These are phyloP conservation scores for Fregata magnificens DNA, from an alignment of 2,113 vertebrate species.

Conservation along the genomic window DNA sequence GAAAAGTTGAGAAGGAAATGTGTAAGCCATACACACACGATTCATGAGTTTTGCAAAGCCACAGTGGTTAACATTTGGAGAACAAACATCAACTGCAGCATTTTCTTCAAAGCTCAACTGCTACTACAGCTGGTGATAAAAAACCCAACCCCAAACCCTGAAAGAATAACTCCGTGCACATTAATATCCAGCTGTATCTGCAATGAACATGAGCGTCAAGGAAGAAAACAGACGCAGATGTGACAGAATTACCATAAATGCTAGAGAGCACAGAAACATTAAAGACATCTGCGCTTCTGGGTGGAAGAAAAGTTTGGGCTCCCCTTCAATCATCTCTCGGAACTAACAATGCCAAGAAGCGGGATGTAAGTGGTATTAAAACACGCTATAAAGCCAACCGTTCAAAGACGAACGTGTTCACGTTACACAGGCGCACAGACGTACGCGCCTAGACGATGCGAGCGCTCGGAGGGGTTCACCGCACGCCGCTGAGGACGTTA, in stretches of 20 bases:
- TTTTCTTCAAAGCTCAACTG: not conserved
- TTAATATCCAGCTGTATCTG: not conserved
- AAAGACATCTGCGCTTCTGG: not conserved
- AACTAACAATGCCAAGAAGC: not conserved
- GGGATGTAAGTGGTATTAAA: accelerated
- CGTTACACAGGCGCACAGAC: not conserved
- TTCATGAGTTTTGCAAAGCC: not conserved
- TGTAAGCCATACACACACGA: not conserved
- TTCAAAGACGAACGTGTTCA: accelerated
- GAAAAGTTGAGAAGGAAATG: not conserved
- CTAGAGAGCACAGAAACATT: not conserved
- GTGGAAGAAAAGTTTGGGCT: not conserved
- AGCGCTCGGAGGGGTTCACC: accelerated
- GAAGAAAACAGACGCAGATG: not conserved
- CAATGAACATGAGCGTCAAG: not conserved
- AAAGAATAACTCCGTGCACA: not conserved
- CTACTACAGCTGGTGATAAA: not conserved
- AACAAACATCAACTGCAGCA: not conserved
- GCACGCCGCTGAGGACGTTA: accelerated
- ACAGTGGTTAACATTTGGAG: not conserved
- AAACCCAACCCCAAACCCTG: not conserved
- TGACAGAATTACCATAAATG: not conserved
- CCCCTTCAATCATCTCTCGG: not conserved
- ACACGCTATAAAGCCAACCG: accelerated
- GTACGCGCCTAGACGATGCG: accelerated